Percentiles rank a stretch among this genome's conserved stretches.
phyloP scores from a whole-genome alignment of 2,888 invertebrate species.

The Chaetoderma sp. region DNA sequence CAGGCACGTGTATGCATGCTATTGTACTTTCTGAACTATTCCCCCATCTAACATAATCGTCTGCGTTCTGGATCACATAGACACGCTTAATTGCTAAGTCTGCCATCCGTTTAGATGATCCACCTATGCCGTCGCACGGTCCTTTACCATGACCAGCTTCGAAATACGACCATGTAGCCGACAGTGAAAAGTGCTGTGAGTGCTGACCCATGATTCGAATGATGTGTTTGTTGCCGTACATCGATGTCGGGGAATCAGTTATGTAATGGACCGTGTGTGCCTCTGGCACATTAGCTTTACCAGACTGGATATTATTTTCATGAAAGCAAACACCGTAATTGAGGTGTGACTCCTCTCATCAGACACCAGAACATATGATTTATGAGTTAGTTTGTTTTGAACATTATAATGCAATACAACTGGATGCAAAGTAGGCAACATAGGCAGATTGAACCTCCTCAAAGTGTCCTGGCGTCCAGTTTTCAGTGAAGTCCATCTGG shows the following conservation, averaged over 20 bases:
- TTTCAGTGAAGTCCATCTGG: slow-evolving; percentile 38
- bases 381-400: too few relatives aligned
- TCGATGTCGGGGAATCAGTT: too few relatives aligned
- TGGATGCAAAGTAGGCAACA: slow-evolving; percentile 28
- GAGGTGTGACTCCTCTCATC: slow-evolving; percentile 16
- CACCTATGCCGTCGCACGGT: slow-evolving; percentile 30
- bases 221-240: too few relatives aligned
- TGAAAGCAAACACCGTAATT: slow-evolving; percentile 13
- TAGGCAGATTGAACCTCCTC: slow-evolving; percentile 35
- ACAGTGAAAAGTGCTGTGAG: neutral
- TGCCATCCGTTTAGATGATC: slow-evolving; percentile 12
- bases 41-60: too few relatives aligned
- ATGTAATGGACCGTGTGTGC: too few relatives aligned
- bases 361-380: slow-evolving; percentile 19
- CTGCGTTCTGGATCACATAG: slow-evolving; percentile 12
- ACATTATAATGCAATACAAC: too few relatives aligned
- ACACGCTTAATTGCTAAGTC: slow-evolving; percentile 12
- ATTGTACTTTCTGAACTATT: too few relatives aligned
- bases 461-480: slow-evolving; percentile 14
- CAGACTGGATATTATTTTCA: slow-evolving; percentile 13
- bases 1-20: too few relatives aligned
- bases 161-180: slow-evolving; percentile 23
- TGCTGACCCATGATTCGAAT: too few relatives aligned
- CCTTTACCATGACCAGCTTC: slow-evolving; percentile 27
- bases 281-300: too few relatives aligned